phyloP scores from a whole-genome alignment of 1,140 invertebrate genomes.

The Vanessa atalanta region DNA sequence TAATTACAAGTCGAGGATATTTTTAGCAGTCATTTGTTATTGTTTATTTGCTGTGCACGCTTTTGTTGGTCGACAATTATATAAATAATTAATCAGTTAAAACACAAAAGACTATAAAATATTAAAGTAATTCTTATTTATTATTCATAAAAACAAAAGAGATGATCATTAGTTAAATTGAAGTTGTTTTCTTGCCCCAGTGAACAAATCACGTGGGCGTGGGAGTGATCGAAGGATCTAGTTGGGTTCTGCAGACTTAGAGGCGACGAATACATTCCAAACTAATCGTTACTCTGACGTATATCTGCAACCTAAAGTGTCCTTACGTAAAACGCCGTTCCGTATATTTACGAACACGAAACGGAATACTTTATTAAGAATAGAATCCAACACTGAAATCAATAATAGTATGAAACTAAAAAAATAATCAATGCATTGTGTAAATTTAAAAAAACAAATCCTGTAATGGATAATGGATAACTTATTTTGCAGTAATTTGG shows the following conservation, averaged over 20 bases:
- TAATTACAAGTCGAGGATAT: too few relatives aligned
- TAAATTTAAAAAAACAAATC: too few relatives aligned
- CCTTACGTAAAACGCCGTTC: conserved; percentile 8
- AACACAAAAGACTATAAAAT: background rate
- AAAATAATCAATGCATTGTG: too few relatives aligned
- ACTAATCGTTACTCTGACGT: conserved; percentile 17
- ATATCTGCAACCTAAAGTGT: conserved; percentile 23
- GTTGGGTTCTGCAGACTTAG: conserved; percentile 30
- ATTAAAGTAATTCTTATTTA: background rate
- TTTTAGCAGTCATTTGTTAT: too few relatives aligned
- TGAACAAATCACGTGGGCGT: conserved; percentile 29
- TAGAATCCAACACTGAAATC: background rate
- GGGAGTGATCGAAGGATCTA: conserved; percentile 31
- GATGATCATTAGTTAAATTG: conserved; percentile 23
- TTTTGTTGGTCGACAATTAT: background rate
- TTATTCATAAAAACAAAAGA: background rate
- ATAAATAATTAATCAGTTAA: background rate
- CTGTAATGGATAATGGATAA: too few relatives aligned
- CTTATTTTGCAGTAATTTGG: too few relatives aligned
- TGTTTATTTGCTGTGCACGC: background rate
- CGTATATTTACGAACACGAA: conserved; percentile 10
- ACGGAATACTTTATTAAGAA: background rate
- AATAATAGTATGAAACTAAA: too few relatives aligned
- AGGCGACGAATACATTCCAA: conserved; percentile 28
- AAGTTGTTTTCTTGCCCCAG: conserved; percentile 10